These are phyloP conservation scores for Drosophila birchii DNA, from an alignment of 2,888 invertebrate species.

Conservation along the genomic window DNA sequence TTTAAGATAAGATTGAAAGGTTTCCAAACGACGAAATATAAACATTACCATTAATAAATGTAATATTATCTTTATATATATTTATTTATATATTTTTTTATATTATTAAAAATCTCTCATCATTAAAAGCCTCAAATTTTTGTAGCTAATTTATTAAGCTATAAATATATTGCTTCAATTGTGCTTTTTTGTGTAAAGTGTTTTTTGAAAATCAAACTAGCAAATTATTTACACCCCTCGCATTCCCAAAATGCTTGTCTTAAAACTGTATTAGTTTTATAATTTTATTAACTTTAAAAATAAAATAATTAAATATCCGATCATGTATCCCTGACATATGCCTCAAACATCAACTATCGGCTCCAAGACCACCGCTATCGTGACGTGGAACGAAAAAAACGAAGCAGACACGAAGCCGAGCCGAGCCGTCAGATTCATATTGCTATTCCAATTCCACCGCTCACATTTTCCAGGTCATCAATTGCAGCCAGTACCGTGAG, in stretches of 20 bases:
- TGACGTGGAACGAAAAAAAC: slow-evolving; percentile 66
- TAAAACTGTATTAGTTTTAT: not conserved
- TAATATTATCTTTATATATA: too few species aligned
- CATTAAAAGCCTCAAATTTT: not conserved
- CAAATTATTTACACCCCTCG: not conserved
- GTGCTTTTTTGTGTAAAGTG: not conserved
- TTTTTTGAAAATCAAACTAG: not conserved
- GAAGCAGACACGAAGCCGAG: slow-evolving; percentile 48
- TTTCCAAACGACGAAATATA: too few species aligned
- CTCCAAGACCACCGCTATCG: slow-evolving; percentile 11
- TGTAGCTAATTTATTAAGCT: not conserved
- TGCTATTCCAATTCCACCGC: slow-evolving; percentile 54
- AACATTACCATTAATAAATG: too few species aligned
- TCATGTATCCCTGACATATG: slow-evolving; percentile 6
- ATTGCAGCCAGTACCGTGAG: slow-evolving; percentile 38
- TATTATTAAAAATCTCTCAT: too few species aligned
- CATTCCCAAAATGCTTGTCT: not conserved
- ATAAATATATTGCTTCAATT: not conserved
- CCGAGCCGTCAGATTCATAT: slow-evolving; percentile 45
- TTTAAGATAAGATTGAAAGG: not conserved
- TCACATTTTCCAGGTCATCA: slow-evolving; percentile 69
- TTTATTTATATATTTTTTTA: not conserved
- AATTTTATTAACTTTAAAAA: too few species aligned
- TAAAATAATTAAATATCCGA: too few species aligned
- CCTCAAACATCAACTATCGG: slow-evolving; percentile 8